Evolutionary conservation across 1,140 invertebrate species (phyloP).

Genomic region (Tetragnatha versicolor): DNA sequence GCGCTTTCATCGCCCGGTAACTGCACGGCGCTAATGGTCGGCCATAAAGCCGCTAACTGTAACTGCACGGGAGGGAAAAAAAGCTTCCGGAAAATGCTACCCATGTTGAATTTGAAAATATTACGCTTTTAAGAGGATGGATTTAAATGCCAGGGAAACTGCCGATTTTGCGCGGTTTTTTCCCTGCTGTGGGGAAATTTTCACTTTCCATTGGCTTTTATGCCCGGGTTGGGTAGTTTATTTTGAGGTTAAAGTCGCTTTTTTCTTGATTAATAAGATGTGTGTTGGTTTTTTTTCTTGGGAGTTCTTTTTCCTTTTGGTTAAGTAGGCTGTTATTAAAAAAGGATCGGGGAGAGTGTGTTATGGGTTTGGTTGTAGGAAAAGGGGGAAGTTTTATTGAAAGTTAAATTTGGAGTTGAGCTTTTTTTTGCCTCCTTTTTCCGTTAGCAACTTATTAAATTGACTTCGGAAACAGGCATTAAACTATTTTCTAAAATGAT

Average conservation of each 20-base stretch:
- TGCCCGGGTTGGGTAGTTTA: background rate
- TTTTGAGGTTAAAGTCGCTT: background rate
- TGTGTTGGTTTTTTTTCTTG: background rate
- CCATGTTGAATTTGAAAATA: slow-evolving; percentile 24
- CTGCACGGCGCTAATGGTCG: slow-evolving; percentile 10
- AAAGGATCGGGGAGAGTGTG: too few species aligned
- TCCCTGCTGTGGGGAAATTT: background rate
- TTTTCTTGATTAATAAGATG: background rate
- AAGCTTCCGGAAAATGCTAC: background rate
- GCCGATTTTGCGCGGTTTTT: background rate
- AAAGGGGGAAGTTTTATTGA: too few species aligned
- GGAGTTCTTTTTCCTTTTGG: too few species aligned
- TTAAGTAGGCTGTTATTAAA: too few species aligned
- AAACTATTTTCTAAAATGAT: too few species aligned
- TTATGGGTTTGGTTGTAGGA: too few species aligned
- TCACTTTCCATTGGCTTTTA: slow-evolving; percentile 24
- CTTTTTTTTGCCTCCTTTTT: too few species aligned
- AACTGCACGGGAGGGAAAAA: background rate
- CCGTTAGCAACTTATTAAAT: too few species aligned
- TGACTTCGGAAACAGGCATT: too few species aligned
- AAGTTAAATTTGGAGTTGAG: too few species aligned
- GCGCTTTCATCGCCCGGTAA: slow-evolving; percentile 20
- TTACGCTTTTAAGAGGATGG: background rate
- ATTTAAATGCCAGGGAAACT: background rate
- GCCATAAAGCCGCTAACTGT: slow-evolving; percentile 19